Base-by-base conservation (phyloP, 2,113 vertebrate species). In the Plectropomus leopardus region DNA sequence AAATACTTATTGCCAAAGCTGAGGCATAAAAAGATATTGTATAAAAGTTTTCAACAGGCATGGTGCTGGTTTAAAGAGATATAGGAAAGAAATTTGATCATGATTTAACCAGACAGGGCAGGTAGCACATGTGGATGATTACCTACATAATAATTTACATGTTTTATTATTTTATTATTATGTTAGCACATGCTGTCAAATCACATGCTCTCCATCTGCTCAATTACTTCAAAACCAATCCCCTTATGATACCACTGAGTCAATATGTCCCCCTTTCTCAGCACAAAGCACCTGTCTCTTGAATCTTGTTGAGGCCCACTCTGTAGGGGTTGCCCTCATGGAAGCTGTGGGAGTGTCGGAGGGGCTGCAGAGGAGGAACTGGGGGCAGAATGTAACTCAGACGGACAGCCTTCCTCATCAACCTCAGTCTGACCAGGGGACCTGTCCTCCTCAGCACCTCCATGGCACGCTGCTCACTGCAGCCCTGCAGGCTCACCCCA, bases 391-490 rank as follows among this genome's bases (percentile, higher is more conserved):
- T 88, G 65, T 83, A 86, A 65, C 87, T 83, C 78, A 89, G 74
- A 28, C 45, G 60, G 26, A 72, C 40, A 1, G 50, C 90, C 88
- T 93, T 96, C 73, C 96, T 94, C 88, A 96, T 89, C 81, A 98
- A 78, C 48, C 86, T 95, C 60, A 98, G 95, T 3, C 66, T 87
- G 84, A 98, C 96, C 0, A 93, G 94, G 34, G 97, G 96, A 44
- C 97, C 96, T 0, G 97, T 98, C 84, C 95, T 96, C 55, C 96
- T 92, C 74, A 99, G 83, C 77, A 98, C 94, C 0, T 98, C 97
- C 86, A 97, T 95, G 47, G 96, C 97, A 79, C 97, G 96, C 63
- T 98, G 96, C 87, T 98, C 97, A 75, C 96, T 97, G 92, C 96
- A 98, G 77, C 97, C 97, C 80, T 97, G 97, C 86, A 98, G 94